phyloP scores from a whole-genome alignment of 2,888 invertebrate genomes.

The Oasisia sp. region DNA sequence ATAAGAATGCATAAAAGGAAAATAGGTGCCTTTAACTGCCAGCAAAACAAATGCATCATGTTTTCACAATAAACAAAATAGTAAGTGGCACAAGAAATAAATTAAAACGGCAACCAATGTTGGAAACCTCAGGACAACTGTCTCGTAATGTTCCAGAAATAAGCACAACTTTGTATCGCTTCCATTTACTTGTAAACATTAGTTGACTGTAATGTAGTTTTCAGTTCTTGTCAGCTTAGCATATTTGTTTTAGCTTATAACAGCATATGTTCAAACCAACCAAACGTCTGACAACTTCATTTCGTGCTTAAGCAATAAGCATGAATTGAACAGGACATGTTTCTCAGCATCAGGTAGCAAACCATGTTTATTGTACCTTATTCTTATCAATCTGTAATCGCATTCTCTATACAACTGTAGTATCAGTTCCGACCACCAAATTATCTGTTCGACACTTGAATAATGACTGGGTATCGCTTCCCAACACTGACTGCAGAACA shows the following conservation, averaged over 20 bases:
- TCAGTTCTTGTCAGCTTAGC: background rate
- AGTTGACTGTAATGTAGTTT: background rate
- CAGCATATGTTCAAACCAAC: background rate
- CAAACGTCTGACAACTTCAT: background rate
- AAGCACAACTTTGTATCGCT: background rate
- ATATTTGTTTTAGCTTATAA: background rate
- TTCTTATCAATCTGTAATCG: background rate
- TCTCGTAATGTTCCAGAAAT: background rate
- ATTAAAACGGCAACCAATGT: background rate
- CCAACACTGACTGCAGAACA: conserved; percentile 6
- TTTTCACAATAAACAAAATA: background rate
- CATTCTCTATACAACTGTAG: background rate
- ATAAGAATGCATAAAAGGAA: background rate
- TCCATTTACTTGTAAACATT: background rate
- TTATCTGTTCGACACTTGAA: background rate
- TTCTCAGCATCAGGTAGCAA: background rate
- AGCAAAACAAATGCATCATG: background rate
- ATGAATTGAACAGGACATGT: background rate
- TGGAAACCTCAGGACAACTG: background rate
- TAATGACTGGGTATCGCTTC: background rate
- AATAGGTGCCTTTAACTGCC: background rate
- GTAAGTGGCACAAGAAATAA: background rate
- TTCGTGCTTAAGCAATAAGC: background rate
- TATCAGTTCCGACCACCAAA: background rate
- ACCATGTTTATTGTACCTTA: too few relatives aligned